phyloP scores from a whole-genome alignment of 2,797 vertebrate species.

The Neopelma chrysocephalum region DNA sequence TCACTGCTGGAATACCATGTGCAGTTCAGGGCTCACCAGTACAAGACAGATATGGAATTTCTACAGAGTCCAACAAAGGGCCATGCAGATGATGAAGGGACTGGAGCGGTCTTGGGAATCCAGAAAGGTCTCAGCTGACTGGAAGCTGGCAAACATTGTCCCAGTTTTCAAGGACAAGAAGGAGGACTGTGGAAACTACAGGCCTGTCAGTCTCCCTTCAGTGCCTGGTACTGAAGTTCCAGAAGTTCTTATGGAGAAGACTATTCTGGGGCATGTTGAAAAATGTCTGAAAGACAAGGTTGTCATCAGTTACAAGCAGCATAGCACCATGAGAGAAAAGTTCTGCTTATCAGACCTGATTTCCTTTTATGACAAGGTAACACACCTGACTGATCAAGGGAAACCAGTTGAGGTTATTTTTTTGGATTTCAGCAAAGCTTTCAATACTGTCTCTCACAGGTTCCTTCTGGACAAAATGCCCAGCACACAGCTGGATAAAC shows the following conservation, averaged over 20 bases:
- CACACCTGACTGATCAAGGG: no score
- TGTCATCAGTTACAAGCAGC: background rate
- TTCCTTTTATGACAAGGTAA: background rate
- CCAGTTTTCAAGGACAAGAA: background rate
- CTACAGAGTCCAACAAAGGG: background rate
- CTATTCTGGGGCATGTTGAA: background rate
- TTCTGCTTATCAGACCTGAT: background rate
- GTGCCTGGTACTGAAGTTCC: background rate
- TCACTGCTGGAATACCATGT: background rate
- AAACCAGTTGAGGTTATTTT: background rate
- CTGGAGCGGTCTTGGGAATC: background rate
- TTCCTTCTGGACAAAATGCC: background rate
- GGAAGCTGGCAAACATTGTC: background rate
- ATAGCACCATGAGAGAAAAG: background rate
- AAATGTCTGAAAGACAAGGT: background rate
- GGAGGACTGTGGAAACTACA: background rate
- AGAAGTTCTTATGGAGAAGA: background rate
- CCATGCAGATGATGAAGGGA: background rate
- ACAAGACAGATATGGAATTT: background rate
- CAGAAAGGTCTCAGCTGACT: background rate
- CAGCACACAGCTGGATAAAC: background rate
- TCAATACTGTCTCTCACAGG: background rate
- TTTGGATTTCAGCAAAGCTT: background rate
- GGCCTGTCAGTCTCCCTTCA: background rate
- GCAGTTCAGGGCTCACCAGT: background rate